These are phyloP conservation scores for Carapus acus DNA, from an alignment of 2,797 vertebrate species.

Conservation along the genomic window DNA sequence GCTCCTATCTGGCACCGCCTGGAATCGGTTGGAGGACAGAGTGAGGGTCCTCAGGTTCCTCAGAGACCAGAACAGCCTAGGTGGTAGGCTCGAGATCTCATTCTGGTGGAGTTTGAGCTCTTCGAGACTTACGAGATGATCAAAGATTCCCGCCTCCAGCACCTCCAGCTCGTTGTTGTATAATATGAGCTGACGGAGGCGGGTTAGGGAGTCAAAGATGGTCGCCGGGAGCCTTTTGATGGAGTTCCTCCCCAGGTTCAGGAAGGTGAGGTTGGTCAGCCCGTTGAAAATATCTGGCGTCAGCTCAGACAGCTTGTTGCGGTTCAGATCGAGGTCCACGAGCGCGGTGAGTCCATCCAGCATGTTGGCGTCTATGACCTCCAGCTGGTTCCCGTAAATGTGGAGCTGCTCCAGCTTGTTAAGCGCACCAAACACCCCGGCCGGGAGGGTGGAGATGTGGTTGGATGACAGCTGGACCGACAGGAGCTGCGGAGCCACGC, in stretches of 20 bases:
- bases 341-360: slow-evolving; percentile 70
- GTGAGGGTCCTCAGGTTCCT: slow-evolving; percentile 68
- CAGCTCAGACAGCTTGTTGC: slow-evolving; percentile 70
- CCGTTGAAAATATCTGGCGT: slow-evolving; percentile 61
- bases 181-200: slow-evolving; percentile 69
- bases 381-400: slow-evolving; percentile 72
- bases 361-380: slow-evolving; percentile 54
- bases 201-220: slow-evolving; percentile 68
- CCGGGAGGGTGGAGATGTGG: slow-evolving; percentile 67
- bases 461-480: slow-evolving; percentile 76
- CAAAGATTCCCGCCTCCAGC: slow-evolving; percentile 71
- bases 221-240: slow-evolving; percentile 69
- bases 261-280: slow-evolving; percentile 64
- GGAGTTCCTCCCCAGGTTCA: slow-evolving; percentile 78
- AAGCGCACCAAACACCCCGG: slow-evolving; percentile 67
- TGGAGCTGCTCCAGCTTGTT: slow-evolving; percentile 70
- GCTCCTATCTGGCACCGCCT: slow-evolving; percentile 69
- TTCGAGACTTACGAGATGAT: slow-evolving; percentile 65
- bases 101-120: slow-evolving; percentile 75
- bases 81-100: slow-evolving; percentile 66
- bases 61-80: slow-evolving; percentile 73
- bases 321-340: slow-evolving; percentile 69
- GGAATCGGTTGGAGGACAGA: slow-evolving; percentile 75
- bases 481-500: slow-evolving; percentile 66
- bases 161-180: slow-evolving; percentile 72